These are phyloP conservation scores for Murina feae DNA, from an alignment of 2,113 vertebrate genomes.

Conservation along the genomic window DNA sequence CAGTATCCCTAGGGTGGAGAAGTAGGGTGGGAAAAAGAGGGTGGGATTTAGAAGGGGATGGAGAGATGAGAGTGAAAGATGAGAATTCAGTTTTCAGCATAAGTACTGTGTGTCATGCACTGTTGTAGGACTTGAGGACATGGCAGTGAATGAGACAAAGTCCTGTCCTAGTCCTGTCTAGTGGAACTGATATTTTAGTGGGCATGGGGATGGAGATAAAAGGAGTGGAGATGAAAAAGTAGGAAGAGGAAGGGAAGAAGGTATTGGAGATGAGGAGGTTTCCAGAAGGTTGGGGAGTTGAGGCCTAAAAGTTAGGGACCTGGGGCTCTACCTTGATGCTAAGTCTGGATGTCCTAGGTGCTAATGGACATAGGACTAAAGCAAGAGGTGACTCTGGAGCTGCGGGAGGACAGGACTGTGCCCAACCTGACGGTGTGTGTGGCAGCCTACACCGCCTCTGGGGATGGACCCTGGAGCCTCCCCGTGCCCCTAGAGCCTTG, in stretches of 20 bases:
- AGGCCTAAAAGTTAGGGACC: neutral
- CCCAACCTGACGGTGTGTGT: conserved; percentile 86
- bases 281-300: neutral
- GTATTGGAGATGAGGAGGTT: neutral
- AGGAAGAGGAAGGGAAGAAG: neutral
- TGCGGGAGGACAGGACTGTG: conserved; percentile 75
- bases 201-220: neutral
- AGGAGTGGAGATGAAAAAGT: neutral
- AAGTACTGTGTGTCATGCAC: neutral
- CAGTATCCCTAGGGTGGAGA: neutral
- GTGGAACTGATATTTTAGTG: neutral
- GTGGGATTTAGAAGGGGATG: neutral
- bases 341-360: conserved; percentile 72
- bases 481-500: conserved; percentile 78
- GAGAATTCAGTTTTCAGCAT: neutral
- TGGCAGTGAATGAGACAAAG: neutral
- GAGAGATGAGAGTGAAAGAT: neutral
- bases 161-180: neutral
- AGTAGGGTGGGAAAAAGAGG: neutral
- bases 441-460: conserved; percentile 86
- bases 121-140: neutral
- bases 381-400: conserved; percentile 82
- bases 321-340: neutral
- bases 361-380: conserved; percentile 82
- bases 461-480: conserved; percentile 89